A percentile compares a stretch with the other conserved stretches of the same genome.
phyloP scores from a whole-genome alignment of 2,113 vertebrate genomes.

The Synodontis membranacea region DNA sequence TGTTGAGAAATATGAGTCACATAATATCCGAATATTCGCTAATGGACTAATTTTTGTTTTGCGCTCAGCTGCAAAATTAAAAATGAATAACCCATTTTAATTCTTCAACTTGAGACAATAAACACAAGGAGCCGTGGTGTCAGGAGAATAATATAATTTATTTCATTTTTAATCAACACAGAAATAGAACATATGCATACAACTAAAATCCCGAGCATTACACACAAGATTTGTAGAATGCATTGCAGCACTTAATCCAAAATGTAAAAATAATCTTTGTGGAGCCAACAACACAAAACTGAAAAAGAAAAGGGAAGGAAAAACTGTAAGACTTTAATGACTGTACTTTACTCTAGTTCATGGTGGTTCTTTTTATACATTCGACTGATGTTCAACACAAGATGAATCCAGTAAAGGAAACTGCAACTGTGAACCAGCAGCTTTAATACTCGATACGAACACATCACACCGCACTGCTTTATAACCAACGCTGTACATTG shows the following conservation, averaged over 20 bases:
- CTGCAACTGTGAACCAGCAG: background rate
- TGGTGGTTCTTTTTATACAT: background rate
- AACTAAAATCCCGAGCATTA: conserved; percentile 51
- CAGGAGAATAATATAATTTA: conserved; percentile 62
- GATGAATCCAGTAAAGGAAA: background rate
- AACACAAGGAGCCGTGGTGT: background rate
- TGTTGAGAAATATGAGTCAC: background rate
- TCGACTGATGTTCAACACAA: background rate
- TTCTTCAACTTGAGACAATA: background rate
- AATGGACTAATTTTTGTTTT: background rate
- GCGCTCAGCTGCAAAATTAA: background rate
- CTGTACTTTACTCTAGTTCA: background rate
- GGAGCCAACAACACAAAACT: background rate
- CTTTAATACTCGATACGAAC: background rate
- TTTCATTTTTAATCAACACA: conserved; percentile 67
- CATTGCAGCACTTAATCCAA: background rate
- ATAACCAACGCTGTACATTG: background rate
- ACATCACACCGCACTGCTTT: background rate
- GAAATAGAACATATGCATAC: conserved; percentile 53
- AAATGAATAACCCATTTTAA: background rate
- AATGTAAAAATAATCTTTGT: conserved; percentile 60
- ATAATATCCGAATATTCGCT: background rate
- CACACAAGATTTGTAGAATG: conserved; percentile 23
- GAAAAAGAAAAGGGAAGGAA: background rate
- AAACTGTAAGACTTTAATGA: background rate